Conservation (phyloP, 2,888 invertebrate species). For the Pammene fasciana region DNA sequence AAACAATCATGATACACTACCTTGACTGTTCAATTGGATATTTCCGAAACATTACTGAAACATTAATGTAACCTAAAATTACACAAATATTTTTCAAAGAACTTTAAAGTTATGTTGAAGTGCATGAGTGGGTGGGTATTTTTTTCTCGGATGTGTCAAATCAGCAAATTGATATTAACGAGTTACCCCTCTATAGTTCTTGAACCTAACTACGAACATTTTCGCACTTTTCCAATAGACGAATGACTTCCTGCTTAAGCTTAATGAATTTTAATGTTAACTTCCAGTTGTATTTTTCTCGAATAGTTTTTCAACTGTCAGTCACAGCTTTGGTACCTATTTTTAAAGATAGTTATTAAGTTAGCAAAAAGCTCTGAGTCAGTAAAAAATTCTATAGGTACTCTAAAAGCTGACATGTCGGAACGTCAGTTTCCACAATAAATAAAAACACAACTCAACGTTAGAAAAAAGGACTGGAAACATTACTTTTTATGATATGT, state of each 20-base stretch:
- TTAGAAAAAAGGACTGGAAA: conserved; percentile 31
- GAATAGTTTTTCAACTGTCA: conserved; percentile 18
- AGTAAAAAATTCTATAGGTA: conserved; percentile 30
- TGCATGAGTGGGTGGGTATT: too few species aligned
- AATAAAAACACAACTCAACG: conserved; percentile 23
- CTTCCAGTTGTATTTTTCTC: conserved; percentile 12
- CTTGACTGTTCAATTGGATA: background rate
- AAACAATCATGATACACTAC: conserved; percentile 29
- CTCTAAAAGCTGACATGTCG: conserved; percentile 36
- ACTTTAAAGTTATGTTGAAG: too few species aligned
- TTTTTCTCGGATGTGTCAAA: background rate
- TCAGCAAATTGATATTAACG: background rate
- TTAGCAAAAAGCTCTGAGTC: conserved; percentile 24
- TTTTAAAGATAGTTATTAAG: conserved; percentile 22
- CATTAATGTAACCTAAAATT: background rate
- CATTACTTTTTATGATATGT: conserved; percentile 35
- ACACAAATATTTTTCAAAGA: too few species aligned
- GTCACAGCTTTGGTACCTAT: background rate
- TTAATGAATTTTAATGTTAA: conserved; percentile 24
- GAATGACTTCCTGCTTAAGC: conserved; percentile 7
- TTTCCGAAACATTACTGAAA: background rate
- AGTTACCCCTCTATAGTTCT: background rate
- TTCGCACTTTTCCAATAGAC: background rate
- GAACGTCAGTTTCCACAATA: conserved; percentile 29
- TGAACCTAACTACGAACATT: background rate